Base-by-base conservation (phyloP, 1,140 invertebrate species). In the Diorhabda carinulata region DNA sequence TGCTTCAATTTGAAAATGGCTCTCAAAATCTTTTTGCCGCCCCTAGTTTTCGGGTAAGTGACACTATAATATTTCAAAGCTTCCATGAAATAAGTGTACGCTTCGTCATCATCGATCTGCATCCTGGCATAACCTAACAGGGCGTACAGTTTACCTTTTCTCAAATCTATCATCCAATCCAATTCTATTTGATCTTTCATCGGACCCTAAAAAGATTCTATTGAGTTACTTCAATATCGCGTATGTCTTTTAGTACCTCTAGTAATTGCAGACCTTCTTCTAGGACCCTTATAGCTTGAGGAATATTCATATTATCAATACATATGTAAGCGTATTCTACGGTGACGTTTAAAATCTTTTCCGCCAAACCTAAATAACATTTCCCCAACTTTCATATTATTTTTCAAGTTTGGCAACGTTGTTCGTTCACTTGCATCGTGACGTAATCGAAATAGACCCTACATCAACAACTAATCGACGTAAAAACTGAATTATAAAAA, bases 251-350 rank as follows among this genome's bases (percentile, higher is more conserved):
- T 52, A 52, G 45, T 52, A 76, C 79, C 64, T 74, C 80, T 77
- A 81, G 66, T 75, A 81, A 44, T 8, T 73, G 64, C 56, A 83
- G 77, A 2, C 84, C 84, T 52, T 85, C 79, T 8, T 73, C 70
- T 45, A 86, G 78, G 6, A 87, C 79, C 71, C 83, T 82, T 71
- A 83, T 80, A 5, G 86, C 86, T 72, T 85, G 80, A 2, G 84
- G 79, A 42, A 86, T 73, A 60, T 87, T 86, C 47, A 73, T 81
- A 4, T 76, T 79, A 3, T 81, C 78, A 47, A 87, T 80, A 47
- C 82, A 83, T 0, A 86, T 67, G 45, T 85, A 84, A 0, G 82
- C 81, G 10, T 84, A 86, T 69, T 87, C 85, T 10, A 87, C 72
- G 73, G 87, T 84, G 5, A 85, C 84, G 5, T 82, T 79, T 68